Percentiles rank a stretch among this genome's conserved stretches.
Evolutionary conservation across 2,113 vertebrate species (phyloP).

Genomic region (Tricholaema leucomelas): DNA sequence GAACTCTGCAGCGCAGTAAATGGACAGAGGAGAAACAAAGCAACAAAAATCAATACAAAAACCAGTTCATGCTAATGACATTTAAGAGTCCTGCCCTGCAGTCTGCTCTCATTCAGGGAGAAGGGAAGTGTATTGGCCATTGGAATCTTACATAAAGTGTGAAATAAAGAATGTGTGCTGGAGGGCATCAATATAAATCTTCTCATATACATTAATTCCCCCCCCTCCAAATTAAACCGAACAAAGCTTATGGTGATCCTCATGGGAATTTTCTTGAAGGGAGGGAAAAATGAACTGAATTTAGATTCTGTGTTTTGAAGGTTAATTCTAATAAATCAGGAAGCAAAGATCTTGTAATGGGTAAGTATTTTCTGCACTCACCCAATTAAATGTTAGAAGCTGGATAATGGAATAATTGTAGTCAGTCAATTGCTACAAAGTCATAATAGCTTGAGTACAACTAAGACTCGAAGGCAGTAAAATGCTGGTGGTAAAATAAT

Average conservation of each 20-base stretch:
- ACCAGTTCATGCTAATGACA: slow-evolving; percentile 35
- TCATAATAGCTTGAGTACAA: slow-evolving; percentile 58
- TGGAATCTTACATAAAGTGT: slow-evolving; percentile 11
- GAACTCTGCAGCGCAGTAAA: background rate
- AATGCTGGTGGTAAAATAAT: slow-evolving; percentile 62
- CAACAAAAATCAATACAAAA: slow-evolving; percentile 35
- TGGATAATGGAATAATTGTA: slow-evolving; percentile 63
- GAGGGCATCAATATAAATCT: slow-evolving; percentile 17
- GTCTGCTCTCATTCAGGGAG: background rate
- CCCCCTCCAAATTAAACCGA: slow-evolving; percentile 7
- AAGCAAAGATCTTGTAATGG: slow-evolving; percentile 45
- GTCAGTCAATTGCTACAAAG: slow-evolving; percentile 65
- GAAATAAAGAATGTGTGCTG: slow-evolving; percentile 28
- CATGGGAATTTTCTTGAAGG: background rate
- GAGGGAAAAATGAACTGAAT: background rate
- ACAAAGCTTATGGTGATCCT: background rate
- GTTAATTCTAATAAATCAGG: slow-evolving; percentile 60
- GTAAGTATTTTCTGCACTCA: slow-evolving; percentile 30
- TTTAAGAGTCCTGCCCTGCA: background rate
- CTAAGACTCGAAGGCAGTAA: slow-evolving; percentile 50
- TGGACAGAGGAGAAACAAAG: slow-evolving; percentile 1
- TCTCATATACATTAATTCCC: background rate
- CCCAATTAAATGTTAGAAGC: slow-evolving; percentile 60
- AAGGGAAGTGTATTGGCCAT: background rate
- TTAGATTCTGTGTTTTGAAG: background rate